These are phyloP conservation scores for Theristicus caerulescens DNA, from an alignment of 2,113 vertebrate species.

Conservation along the genomic window DNA sequence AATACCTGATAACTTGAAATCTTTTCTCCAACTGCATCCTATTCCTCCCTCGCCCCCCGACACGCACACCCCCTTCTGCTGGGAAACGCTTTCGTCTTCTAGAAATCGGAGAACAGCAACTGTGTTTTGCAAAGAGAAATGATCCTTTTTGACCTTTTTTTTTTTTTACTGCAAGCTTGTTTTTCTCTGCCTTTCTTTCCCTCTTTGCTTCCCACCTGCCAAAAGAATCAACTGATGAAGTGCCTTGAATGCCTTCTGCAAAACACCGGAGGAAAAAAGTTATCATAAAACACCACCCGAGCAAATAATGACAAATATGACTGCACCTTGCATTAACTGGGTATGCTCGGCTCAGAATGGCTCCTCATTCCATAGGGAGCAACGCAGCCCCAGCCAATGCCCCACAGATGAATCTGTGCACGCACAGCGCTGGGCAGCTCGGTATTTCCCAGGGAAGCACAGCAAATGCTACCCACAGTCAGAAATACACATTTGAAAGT, in stretches of 20 bases:
- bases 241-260: background rate
- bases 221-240: slow-evolving; percentile 32
- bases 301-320: slow-evolving; percentile 14
- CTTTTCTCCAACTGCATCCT: background rate
- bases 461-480: background rate
- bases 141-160: slow-evolving; percentile 22
- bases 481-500: background rate
- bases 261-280: slow-evolving; percentile 14
- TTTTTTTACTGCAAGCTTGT: background rate
- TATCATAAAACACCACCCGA: background rate
- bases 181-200: slow-evolving; percentile 28
- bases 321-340: background rate
- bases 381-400: background rate
- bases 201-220: slow-evolving; percentile 30
- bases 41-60: background rate
- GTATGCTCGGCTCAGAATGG: background rate
- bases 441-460: background rate
- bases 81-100: slow-evolving; percentile 1
- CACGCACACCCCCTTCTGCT: background rate
- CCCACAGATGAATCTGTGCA: background rate
- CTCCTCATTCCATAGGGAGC: background rate
- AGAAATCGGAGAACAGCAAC: background rate
- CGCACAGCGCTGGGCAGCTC: background rate
- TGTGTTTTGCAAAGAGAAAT: slow-evolving; percentile 18
- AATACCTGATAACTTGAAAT: background rate